Conservation (phyloP, 1,140 invertebrate species). For the Anastrepha obliqua region DNA sequence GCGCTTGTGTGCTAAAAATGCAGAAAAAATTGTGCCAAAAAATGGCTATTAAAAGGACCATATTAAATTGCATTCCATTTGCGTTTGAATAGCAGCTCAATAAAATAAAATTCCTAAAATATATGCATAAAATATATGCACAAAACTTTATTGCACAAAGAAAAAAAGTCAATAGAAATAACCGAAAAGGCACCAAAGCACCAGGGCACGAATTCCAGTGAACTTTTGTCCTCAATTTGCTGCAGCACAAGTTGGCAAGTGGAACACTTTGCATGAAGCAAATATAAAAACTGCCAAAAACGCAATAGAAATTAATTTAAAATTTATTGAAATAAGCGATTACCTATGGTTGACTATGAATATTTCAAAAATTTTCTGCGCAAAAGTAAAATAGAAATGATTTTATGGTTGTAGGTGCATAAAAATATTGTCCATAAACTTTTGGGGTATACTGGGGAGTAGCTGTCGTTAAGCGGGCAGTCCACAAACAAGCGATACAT, state of each 20-base stretch:
- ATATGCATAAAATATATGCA: not conserved
- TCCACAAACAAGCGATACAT: too few relatives aligned
- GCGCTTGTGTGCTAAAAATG: too few relatives aligned
- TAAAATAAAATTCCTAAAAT: not conserved
- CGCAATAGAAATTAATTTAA: too few relatives aligned
- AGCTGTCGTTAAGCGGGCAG: too few relatives aligned
- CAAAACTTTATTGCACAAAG: not conserved
- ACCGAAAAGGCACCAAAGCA: not conserved
- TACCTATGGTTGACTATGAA: too few relatives aligned
- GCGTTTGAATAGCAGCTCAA: not conserved
- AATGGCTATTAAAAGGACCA: not conserved
- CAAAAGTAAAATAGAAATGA: too few relatives aligned
- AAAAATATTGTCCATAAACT: too few relatives aligned
- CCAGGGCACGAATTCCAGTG: not conserved
- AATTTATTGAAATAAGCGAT: too few relatives aligned
- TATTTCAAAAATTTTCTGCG: too few relatives aligned
- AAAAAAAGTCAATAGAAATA: not conserved
- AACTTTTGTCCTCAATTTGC: conserved; percentile 53
- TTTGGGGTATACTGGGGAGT: too few relatives aligned
- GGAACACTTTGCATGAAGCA: not conserved
- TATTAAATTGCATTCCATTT: not conserved
- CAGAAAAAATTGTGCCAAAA: not conserved
- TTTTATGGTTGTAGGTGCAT: too few relatives aligned
- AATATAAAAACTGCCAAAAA: too few relatives aligned
- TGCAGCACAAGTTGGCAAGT: conserved; percentile 2